Evolutionary conservation across 2,797 vertebrate genomes (phyloP), one percentile per base, ranked within the genome.

Genomic region (Diplodus puntazzo): DNA sequence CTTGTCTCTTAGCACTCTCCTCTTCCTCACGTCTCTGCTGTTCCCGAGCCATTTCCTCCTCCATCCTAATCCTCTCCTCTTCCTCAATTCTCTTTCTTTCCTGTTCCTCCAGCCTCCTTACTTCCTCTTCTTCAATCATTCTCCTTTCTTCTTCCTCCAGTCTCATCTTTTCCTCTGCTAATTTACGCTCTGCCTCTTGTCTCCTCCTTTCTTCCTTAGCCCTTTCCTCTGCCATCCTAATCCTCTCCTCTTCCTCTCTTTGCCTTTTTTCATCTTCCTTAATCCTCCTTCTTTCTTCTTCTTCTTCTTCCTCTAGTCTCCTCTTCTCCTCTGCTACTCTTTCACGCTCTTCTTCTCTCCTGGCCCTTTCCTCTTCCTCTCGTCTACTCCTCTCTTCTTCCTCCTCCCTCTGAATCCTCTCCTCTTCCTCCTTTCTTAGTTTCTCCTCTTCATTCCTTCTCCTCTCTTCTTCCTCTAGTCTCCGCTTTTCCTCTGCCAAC

Each of bases 91-190:
- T 55, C 27, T 25, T 27, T 39, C 39, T 39, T 39, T 39, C 39
- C 4, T 65, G 34, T 25, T 68, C 34, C 50, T 43, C 64, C 5
- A 10, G 0, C 10, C 30, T 67, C 1, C 39, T 39, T 39, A 39
- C 10, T 39, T 39, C 39, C 55, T 77, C 60, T 45, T 49, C 52
- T 34, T 49, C 57, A 27, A 12, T 23, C 14, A 30, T 67, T 21
- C 1, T 70, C 11, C 5, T 64, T 27, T 86, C 60, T 11, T 86
- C 66, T 20, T 75, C 67, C 14, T 70, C 53, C 4, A 1, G 25
- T 63, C 27, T 70, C 46, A 5, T 80, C 46, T 50, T 55, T 12
- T 77, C 54, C 7, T 81, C 68, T 45, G 34, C 68, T 46, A 59
- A 4, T 77, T 64, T 69, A 18, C 2, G 17, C 11, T 78, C 68